Evolutionary conservation across 2,113 vertebrate species (phyloP).

Genomic region (Dolichotis patagonum): DNA sequence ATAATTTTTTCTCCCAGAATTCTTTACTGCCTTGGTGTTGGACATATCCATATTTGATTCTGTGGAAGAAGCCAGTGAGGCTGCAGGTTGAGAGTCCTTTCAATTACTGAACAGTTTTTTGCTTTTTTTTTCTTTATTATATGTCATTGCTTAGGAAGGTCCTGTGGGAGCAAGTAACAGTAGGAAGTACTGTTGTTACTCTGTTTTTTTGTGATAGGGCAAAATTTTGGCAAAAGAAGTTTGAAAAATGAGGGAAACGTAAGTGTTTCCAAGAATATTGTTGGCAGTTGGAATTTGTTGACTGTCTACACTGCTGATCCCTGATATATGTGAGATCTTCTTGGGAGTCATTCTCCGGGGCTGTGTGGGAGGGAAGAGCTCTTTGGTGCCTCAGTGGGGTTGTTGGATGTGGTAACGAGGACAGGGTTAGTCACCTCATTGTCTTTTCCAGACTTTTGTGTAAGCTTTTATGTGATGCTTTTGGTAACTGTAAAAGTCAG

Average conservation of each 20-base stretch:
- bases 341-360: not conserved
- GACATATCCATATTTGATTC: not conserved
- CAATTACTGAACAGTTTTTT: not conserved
- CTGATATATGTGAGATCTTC: not conserved
- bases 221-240: conserved; percentile 16
- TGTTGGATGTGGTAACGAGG: not conserved
- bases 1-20: not conserved
- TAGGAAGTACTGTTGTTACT: not conserved
- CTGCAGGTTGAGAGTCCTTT: not conserved
- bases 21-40: not conserved
- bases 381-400: not conserved
- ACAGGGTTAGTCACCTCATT: not conserved
- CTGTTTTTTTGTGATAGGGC: conserved; percentile 22
- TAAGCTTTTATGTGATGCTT: not conserved
- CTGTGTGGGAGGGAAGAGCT: not conserved
- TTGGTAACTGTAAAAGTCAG: not conserved
- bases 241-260: not conserved
- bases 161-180: not conserved
- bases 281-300: not conserved
- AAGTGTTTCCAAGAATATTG: not conserved
- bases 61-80: not conserved
- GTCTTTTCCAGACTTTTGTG: not conserved
- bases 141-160: not conserved
- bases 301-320: not conserved
- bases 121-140: not conserved